Base-by-base conservation (phyloP, 2,113 vertebrate genomes). In the Clarias magur region DNA sequence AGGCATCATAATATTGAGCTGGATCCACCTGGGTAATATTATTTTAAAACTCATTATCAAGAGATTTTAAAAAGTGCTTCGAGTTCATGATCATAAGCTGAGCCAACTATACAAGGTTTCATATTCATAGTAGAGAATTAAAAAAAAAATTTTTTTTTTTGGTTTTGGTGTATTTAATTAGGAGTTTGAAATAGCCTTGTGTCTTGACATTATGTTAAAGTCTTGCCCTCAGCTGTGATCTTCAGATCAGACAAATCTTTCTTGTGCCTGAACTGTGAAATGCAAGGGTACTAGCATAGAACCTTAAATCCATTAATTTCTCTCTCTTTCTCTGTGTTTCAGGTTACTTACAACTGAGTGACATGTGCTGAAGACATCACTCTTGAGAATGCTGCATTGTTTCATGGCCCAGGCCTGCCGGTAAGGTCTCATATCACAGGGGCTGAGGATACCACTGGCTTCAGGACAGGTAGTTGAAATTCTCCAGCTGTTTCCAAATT, bases 401-500 rank as follows among this genome's bases (percentile, higher is more conserved):
- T 94, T 96, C 80, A 92, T 87, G 82, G 97, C 95, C 96, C 96
- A 97, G 53, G 96, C 93, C 89, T 89, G 93, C 62, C 96, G 93
- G 83, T 97, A 91, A 34, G 96, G 96, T 88, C 96, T 96, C 3
- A 92, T 53, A 53, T 42, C 75, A 84, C 97, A 97, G 8, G 96
- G 91, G 88, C 95, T 91, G 67, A 86, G 92, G 0, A 82, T 82
- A 57, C 25, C 10, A 7, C 91, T 92, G 80, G 91, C 91, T 91
- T 95, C 90, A 2, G 96, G 93, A 81, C 97, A 98, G 27, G 80
- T 93, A 1, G 94, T 86, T 48, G 94, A 94, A 53, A 94, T 91
- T 92, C 95, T 96, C 97, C 97, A 98, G 90, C 96, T 97, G 91
- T 97, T 97, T 87, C 95, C 97, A 93, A 98, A 97, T 76, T 95